phyloP scores from a whole-genome alignment of 2,113 vertebrate species.

The Vidua macroura region DNA sequence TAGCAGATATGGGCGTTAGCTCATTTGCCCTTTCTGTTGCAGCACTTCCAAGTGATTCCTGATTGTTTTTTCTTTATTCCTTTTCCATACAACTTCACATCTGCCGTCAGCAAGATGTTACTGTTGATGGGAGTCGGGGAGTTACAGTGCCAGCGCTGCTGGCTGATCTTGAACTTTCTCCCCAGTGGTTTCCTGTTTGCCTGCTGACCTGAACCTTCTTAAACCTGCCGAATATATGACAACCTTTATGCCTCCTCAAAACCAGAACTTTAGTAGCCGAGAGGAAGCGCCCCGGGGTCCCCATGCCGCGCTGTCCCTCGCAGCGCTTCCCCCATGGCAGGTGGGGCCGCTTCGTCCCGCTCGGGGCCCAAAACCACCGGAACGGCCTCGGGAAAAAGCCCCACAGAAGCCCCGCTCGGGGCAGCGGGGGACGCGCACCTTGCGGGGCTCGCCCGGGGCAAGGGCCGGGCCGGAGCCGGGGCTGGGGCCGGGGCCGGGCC shows the following conservation, averaged over 20 bases:
- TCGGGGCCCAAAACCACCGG: fast-evolving
- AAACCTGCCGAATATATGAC: fast-evolving
- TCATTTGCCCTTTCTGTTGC: not conserved
- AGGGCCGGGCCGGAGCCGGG: too few relatives aligned
- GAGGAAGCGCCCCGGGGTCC: fast-evolving
- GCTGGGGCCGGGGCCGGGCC: not conserved
- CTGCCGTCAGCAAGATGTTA: fast-evolving
- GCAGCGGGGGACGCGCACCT: fast-evolving
- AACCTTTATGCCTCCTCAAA: not conserved
- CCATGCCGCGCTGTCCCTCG: not conserved
- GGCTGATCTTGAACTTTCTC: not conserved
- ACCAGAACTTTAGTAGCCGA: fast-evolving
- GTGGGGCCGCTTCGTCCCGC: not conserved
- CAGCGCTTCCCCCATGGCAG: not conserved
- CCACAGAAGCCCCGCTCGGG: fast-evolving
- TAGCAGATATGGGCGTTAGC: not conserved
- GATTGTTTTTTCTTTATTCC: fast-evolving
- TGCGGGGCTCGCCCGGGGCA: too few relatives aligned
- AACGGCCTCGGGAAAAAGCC: not conserved
- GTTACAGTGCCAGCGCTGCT: fast-evolving
- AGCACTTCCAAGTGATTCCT: not conserved
- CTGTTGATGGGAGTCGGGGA: not conserved
- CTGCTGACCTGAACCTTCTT: not conserved
- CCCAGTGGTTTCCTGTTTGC: fast-evolving
- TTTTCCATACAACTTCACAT: not conserved